Evolutionary conservation across 2,113 vertebrate species (phyloP).

Genomic region (Excalfactoria chinensis): DNA sequence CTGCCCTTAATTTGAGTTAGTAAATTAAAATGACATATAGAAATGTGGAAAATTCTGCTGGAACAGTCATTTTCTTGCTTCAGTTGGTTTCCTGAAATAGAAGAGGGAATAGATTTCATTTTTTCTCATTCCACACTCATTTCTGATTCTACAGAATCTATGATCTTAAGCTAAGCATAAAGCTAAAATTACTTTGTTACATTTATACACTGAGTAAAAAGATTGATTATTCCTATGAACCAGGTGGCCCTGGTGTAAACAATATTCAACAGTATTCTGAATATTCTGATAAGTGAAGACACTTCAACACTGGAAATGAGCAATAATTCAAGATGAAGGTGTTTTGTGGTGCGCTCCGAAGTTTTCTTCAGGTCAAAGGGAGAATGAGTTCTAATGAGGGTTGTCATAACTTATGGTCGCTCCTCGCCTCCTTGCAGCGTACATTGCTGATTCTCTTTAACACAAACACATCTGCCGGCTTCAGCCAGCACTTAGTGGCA

Average conservation of each 20-base stretch:
- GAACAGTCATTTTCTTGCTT: not conserved
- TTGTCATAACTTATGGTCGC: not conserved
- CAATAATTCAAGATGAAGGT: not conserved
- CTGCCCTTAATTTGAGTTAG: not conserved
- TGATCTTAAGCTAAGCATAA: slow-evolving; percentile 24
- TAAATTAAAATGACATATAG: not conserved
- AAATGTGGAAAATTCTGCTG: not conserved
- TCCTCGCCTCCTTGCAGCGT: not conserved
- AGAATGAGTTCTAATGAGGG: not conserved
- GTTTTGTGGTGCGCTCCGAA: not conserved
- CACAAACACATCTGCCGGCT: not conserved
- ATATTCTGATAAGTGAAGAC: slow-evolving; percentile 6
- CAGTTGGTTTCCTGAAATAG: not conserved
- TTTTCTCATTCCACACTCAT: slow-evolving; percentile 21
- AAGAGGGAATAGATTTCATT: not conserved
- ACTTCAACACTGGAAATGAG: not conserved
- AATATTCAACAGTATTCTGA: not conserved
- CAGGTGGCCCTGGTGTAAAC: slow-evolving; percentile 12
- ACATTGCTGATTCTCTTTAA: not conserved
- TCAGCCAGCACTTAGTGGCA: not conserved
- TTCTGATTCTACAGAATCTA: slow-evolving; percentile 32
- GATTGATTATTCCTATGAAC: slow-evolving; percentile 9
- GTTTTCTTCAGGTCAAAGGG: not conserved
- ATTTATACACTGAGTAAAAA: slow-evolving; percentile 14
- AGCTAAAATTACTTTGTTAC: not conserved